Percentiles rank a stretch among this genome's conserved stretches.
These are phyloP conservation scores for Apamea crenata DNA, from an alignment of 2,888 invertebrate species.

Conservation along the genomic window DNA sequence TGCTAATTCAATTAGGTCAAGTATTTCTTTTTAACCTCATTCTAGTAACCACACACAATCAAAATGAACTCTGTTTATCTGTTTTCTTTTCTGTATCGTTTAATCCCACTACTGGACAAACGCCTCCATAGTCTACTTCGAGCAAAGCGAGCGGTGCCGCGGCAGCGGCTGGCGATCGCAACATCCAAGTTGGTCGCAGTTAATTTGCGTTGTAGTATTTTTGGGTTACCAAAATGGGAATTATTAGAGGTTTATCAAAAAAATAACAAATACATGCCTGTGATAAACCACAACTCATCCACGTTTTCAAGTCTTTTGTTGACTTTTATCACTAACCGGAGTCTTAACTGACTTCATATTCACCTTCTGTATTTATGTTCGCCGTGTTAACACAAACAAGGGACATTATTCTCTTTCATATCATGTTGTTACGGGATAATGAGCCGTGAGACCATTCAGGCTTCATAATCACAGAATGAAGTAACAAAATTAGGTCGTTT, in stretches of 20 bases:
- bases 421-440: conserved; percentile 57
- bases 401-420: conserved; percentile 48
- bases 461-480: conserved; percentile 29
- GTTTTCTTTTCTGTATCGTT: no score
- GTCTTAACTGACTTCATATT: not conserved
- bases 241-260: no score
- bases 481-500: conserved; percentile 50
- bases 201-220: not conserved
- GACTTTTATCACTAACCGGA: not conserved
- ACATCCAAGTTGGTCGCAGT: not conserved
- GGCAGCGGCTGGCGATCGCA: not conserved
- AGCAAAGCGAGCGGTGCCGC: not conserved
- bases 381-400: conserved; percentile 7
- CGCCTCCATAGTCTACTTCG: not conserved
- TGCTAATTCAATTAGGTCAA: no score
- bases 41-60: no score
- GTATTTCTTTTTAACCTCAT: no score
- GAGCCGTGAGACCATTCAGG: conserved; percentile 40
- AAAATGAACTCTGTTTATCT: no score
- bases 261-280: not conserved
- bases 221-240: not conserved
- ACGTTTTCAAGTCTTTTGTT: not conserved
- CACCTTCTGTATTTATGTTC: conserved; percentile 4
- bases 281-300: not conserved
- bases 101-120: no score